phyloP scores from a whole-genome alignment of 2,797 vertebrate genomes.

The Sternarchorhynchus goeldii region DNA sequence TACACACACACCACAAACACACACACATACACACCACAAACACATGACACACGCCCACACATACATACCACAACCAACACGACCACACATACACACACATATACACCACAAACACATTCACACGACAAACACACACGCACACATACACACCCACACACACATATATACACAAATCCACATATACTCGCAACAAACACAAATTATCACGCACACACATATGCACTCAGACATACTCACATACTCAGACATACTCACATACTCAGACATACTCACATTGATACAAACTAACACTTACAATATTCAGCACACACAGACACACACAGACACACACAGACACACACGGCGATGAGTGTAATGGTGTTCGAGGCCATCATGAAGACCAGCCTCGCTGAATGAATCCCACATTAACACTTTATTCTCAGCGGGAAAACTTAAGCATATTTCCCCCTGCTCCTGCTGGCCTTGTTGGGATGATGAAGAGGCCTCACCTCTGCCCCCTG shows the following conservation, averaged over 20 bases:
- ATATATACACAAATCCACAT: too few relatives aligned
- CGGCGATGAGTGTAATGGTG: not conserved
- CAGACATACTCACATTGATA: too few relatives aligned
- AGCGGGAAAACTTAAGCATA: not conserved
- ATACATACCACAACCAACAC: not conserved
- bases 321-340: too few relatives aligned
- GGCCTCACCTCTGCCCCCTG: conserved; percentile 54
- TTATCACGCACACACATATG: conserved; percentile 13
- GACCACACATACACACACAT: too few relatives aligned
- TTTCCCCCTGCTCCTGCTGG: conserved; percentile 22
- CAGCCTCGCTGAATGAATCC: not conserved
- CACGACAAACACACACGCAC: not conserved
- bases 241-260: too few relatives aligned
- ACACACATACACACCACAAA: not conserved
- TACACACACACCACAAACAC: too few relatives aligned
- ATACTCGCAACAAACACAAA: not conserved
- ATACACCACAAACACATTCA: too few relatives aligned
- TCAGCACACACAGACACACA: not conserved
- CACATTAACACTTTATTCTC: conserved; percentile 16
- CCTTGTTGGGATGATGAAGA: conserved; percentile 63
- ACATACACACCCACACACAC: too few relatives aligned
- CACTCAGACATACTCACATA: not conserved
- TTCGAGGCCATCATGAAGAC: not conserved
- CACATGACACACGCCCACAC: not conserved
- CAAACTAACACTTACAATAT: too few relatives aligned